Evolutionary conservation across 2,888 invertebrate species (phyloP), one percentile per base, ranked within the genome.

Genomic region (Seira musarum): DNA sequence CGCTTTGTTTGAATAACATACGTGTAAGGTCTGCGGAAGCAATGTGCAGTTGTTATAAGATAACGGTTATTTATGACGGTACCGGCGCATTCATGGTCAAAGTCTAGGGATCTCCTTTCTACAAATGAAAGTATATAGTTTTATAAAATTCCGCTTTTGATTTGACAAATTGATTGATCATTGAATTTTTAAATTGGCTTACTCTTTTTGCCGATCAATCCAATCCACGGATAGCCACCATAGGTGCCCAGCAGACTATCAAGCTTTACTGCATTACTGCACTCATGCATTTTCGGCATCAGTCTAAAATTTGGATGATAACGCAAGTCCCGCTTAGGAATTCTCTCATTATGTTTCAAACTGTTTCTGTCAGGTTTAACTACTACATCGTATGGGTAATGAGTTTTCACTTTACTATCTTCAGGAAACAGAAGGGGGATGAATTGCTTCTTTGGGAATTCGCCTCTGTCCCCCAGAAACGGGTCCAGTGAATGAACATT

Each of bases 211-310:
- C 84, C 85, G n/a, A 85, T 68, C n/a, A 83, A 30, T 15, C 80
- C 83, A 6, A 84, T 69, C 84, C 84, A 85, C 5, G 85, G 84
- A 65, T 80, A 82, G 10, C 79, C 71, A 6, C 82, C 85, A 65
- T 81, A 80, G 0, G 73, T 73, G 3, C 84, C 85, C 35, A 79
- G 57, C 1, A 84, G 60, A 2, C 82, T 69, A 53, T 85, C 80
- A 35, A 80, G 21, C 17, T 69, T 79, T 1, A 76, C 61, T 1
- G 78, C 71, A 57, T 72, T 75, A 30, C 76, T 74, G 46, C 85
- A 85, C 2, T 73, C 71, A 21, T 73, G 25, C 10, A 82, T 10
- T 21, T 46, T 61, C n/a, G 84, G 84, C 1, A 84, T 57, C 15
- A 80, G 40, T 2, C 70, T 61, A 30, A 80, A 80, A 25, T 80